Percentiles rank a stretch among this genome's conserved stretches.
phyloP scores from a whole-genome alignment of 2,888 invertebrate genomes.

The Nephrotoma flavescens region DNA sequence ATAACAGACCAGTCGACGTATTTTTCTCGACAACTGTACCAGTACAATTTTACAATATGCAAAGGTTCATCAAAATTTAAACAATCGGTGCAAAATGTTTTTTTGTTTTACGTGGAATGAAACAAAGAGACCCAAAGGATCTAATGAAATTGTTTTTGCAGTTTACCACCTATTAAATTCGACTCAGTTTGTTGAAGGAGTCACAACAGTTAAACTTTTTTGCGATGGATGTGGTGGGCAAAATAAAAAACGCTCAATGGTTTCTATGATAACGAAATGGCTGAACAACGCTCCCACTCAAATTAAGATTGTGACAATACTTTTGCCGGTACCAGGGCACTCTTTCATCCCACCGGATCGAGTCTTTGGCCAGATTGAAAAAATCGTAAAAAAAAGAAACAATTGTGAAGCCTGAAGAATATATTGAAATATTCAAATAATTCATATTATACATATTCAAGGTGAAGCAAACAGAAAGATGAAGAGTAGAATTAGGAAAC shows the following conservation, averaged over 20 bases:
- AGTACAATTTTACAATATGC: not conserved
- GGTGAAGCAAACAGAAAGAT: too few species aligned
- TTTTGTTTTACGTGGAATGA: not conserved
- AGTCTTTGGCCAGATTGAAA: not conserved
- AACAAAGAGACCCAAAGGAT: not conserved
- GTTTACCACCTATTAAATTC: not conserved
- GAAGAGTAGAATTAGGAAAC: too few species aligned
- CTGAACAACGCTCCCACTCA: too few species aligned
- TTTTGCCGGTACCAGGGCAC: not conserved
- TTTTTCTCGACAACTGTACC: not conserved
- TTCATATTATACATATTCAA: not conserved
- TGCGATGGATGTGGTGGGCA: too few species aligned
- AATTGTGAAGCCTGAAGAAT: not conserved
- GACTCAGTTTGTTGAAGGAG: not conserved
- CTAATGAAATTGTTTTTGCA: not conserved
- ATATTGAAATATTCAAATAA: not conserved
- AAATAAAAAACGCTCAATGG: too few species aligned
- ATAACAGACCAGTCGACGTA: too few species aligned
- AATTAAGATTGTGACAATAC: not conserved
- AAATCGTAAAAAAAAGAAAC: not conserved
- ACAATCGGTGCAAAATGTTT: not conserved
- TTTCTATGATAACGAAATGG: too few species aligned
- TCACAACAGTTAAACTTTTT: not conserved
- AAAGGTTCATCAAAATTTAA: not conserved
- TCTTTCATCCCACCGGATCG: not conserved